Conservation (phyloP, 2,888 invertebrate genomes). For the Rhogogaster chlorosoma region DNA sequence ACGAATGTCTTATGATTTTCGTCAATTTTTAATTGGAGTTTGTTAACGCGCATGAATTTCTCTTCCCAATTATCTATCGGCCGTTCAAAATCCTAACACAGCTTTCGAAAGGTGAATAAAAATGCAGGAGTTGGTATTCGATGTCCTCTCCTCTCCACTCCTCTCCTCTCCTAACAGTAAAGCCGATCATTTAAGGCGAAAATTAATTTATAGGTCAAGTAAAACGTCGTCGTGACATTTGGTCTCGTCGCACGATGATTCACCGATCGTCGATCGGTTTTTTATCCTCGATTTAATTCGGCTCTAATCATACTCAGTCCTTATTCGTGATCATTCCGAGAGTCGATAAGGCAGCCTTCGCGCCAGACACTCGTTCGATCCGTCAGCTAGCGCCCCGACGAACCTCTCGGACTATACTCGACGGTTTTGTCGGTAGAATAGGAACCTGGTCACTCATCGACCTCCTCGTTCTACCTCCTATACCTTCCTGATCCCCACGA, state of each 20-base stretch:
- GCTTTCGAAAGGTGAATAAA: not conserved
- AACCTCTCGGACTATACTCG: not conserved
- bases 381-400: constrained; percentile 37
- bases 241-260: not conserved
- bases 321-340: not conserved
- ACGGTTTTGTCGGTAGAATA: constrained; percentile 19
- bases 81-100: not conserved
- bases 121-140: not conserved
- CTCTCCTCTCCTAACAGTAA: not conserved
- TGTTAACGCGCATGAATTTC: not conserved
- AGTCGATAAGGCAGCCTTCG: constrained; percentile 30
- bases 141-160: not conserved
- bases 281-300: not conserved
- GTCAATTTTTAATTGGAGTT: not conserved
- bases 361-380: not conserved
- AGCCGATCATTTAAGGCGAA: not conserved
- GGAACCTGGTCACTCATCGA: not conserved
- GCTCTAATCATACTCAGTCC: not conserved
- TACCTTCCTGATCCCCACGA: constrained; percentile 31
- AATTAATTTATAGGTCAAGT: constrained; percentile 4
- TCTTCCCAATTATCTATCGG: not conserved
- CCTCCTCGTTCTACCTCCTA: constrained; percentile 45
- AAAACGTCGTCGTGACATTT: constrained; percentile 1
- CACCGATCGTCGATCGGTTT: not conserved
- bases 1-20: not conserved